Percentiles rank a stretch among this genome's conserved stretches.
Evolutionary conservation across 2,888 invertebrate genomes (phyloP).

Genomic region (Eupithecia subumbrata): DNA sequence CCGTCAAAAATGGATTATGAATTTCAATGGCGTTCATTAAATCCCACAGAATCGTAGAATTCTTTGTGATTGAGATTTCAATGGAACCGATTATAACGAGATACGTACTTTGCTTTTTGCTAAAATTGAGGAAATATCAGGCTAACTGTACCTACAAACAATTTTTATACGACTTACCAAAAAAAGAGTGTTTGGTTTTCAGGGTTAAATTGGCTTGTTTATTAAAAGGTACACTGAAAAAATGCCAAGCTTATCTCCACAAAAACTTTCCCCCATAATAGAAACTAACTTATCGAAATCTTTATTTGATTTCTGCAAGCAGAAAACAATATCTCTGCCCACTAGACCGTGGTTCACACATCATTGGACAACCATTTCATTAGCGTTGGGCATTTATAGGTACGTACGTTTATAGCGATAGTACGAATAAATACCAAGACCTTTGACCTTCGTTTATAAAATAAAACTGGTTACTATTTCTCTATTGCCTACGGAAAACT

Average conservation of each 20-base stretch:
- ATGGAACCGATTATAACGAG: not conserved
- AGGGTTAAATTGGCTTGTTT: too few species aligned
- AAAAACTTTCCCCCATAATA: not conserved
- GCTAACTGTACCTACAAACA: not conserved
- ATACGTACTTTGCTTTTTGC: not conserved
- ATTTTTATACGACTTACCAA: not conserved
- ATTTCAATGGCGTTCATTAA: slow-evolving; percentile 6
- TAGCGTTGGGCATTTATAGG: not conserved
- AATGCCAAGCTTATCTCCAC: not conserved
- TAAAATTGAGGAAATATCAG: not conserved
- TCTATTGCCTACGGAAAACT: too few species aligned
- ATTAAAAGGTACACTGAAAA: not conserved
- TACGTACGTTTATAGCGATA: not conserved
- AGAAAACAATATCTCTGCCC: not conserved
- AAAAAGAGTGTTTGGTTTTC: too few species aligned
- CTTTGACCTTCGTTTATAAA: too few species aligned
- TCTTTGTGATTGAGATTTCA: not conserved
- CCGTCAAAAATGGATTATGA: not conserved
- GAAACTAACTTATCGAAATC: not conserved
- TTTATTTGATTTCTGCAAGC: not conserved
- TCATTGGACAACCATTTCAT: not conserved
- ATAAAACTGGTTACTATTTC: too few species aligned
- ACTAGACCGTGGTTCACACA: not conserved
- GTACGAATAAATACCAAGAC: not conserved
- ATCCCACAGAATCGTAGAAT: not conserved